Conservation (phyloP, 2,888 invertebrate genomes). For the Octonoba sinensis region DNA sequence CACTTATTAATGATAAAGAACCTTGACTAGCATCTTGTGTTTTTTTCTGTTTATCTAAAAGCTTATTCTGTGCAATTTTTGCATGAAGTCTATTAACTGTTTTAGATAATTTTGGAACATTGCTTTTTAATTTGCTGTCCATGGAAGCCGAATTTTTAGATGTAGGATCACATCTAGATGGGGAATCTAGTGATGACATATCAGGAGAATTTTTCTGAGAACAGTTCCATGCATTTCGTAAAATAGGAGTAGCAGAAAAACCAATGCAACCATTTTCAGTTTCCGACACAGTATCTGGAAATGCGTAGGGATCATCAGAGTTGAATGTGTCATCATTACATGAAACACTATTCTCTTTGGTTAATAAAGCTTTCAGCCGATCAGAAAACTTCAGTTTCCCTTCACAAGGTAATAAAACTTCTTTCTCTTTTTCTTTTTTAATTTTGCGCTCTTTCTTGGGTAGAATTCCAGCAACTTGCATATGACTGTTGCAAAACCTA, state of each 20-base stretch:
- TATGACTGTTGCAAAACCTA: conserved; percentile 73
- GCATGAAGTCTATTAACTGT: conserved; percentile 72
- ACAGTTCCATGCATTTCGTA: conserved; percentile 59
- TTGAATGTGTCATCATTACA: conserved; percentile 66
- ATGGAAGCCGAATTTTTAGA: conserved; percentile 32
- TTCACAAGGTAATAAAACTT: conserved; percentile 67
- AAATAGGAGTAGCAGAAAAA: conserved; percentile 52
- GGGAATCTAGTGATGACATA: conserved; percentile 40
- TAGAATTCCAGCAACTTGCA: conserved; percentile 72
- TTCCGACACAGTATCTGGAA: conserved; percentile 70
- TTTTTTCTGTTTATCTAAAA: conserved; percentile 71
- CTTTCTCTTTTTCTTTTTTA: conserved; percentile 66
- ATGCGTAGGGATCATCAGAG: conserved; percentile 74
- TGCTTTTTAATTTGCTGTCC: conserved; percentile 56
- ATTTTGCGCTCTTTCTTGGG: conserved; percentile 70
- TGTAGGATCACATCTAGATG: conserved; percentile 24
- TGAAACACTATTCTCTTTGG: conserved; percentile 67
- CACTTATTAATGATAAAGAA: conserved; percentile 33
- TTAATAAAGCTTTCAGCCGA: conserved; percentile 71
- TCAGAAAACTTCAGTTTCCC: conserved; percentile 74
- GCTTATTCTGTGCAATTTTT: conserved; percentile 72
- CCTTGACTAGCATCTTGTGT: conserved; percentile 66
- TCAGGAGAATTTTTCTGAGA: conserved; percentile 55
- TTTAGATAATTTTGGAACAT: conserved; percentile 68
- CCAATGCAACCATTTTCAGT: conserved; percentile 50